Conservation (phyloP, 2,797 vertebrate species). For the Chiloscyllium punctatum region DNA sequence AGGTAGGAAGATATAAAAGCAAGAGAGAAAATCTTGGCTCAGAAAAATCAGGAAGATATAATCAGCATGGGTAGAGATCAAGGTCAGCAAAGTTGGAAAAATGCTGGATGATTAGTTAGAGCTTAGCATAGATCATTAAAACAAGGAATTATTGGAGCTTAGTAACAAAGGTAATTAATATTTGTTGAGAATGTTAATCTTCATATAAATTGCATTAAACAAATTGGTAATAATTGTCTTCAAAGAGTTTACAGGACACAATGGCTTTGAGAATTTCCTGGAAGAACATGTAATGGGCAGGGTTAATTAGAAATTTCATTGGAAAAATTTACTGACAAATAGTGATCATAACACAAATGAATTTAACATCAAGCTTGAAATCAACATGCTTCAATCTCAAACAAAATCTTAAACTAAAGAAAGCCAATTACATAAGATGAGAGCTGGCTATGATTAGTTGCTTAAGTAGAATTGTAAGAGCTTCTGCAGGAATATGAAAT, state of each 20-base stretch:
- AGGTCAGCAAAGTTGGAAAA: neutral
- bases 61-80: neutral
- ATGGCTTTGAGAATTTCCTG: neutral
- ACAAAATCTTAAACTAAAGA: no score
- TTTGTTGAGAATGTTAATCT: neutral
- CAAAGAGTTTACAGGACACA: neutral
- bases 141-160: neutral
- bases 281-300: neutral
- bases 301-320: neutral
- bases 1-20: neutral
- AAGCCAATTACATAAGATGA: no score
- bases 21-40: neutral
- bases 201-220: neutral
- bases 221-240: neutral
- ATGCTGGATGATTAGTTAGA: neutral
- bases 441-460: no score
- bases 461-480: no score
- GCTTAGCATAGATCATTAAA: neutral
- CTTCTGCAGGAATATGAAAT: no score
- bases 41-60: neutral
- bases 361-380: no score
- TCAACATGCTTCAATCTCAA: no score
- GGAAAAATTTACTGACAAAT: neutral
- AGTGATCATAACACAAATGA: neutral
- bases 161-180: neutral